Evolutionary conservation across 2,113 vertebrate species (phyloP).

Genomic region (Hipposideros armiger): DNA sequence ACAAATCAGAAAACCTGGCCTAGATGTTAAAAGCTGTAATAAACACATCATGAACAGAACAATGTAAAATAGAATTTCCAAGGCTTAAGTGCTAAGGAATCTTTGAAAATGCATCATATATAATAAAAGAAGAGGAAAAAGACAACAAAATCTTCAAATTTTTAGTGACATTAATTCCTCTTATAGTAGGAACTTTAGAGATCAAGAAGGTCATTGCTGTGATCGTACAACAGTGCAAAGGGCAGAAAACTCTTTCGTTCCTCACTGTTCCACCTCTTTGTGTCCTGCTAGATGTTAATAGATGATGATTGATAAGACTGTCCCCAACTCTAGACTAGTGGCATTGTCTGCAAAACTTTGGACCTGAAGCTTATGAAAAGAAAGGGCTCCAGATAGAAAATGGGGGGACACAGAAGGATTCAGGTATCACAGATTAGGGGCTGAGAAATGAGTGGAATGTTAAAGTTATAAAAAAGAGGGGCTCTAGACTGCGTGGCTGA

Average conservation of each 20-base stretch:
- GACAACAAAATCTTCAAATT: not conserved
- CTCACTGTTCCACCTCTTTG: not conserved
- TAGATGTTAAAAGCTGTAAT: not conserved
- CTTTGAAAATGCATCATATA: not conserved
- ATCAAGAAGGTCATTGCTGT: not conserved
- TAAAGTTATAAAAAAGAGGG: not conserved
- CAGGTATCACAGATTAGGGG: not conserved
- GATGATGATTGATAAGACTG: not conserved
- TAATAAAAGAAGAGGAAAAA: not conserved
- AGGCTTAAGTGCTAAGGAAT: not conserved
- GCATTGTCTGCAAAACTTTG: not conserved
- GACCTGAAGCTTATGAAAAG: not conserved
- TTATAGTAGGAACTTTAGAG: not conserved
- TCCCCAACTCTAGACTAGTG: not conserved
- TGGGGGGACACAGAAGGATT: not conserved
- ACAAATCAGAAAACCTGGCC: not conserved
- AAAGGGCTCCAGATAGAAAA: not conserved
- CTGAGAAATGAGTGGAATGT: not conserved
- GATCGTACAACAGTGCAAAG: not conserved
- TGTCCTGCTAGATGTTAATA: not conserved
- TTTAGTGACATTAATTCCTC: not conserved
- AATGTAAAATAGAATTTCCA: not conserved
- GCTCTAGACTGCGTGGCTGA: not conserved
- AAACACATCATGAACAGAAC: slow-evolving; percentile 1
- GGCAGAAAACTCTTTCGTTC: not conserved